These are phyloP conservation scores for Stichodactyla mertensii DNA, from an alignment of 64 coral and sea anemone genomes.

Conservation along the genomic window DNA sequence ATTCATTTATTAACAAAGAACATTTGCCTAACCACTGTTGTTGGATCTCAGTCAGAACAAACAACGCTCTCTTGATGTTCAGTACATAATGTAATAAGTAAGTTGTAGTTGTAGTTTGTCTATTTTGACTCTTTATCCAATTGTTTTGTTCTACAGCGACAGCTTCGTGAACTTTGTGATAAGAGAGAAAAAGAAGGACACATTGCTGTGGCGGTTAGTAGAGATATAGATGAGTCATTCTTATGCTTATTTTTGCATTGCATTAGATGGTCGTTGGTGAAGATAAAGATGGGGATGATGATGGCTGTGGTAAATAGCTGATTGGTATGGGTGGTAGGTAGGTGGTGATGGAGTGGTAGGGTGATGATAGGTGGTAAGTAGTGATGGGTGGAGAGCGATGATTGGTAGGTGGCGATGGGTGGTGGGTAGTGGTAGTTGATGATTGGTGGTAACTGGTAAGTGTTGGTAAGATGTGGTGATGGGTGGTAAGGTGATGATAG, in stretches of 20 bases:
- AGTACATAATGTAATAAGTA: neutral
- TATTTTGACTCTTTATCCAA: neutral
- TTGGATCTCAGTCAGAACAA: neutral
- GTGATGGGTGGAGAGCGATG: too few relatives aligned
- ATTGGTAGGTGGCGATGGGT: neutral
- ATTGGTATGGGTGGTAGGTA: too few relatives aligned
- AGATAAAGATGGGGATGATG: neutral
- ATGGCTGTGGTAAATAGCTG: neutral
- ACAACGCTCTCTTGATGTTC: neutral
- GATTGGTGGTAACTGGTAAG: neutral
- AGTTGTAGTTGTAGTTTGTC: neutral
- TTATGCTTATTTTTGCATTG: too few relatives aligned
- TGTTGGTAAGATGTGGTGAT: neutral
- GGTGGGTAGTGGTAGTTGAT: neutral
- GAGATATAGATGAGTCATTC: too few relatives aligned
- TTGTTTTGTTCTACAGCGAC: constrained; percentile 21
- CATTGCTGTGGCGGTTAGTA: constrained; percentile 63
- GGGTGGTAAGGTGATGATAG: too few relatives aligned
- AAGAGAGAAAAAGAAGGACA: constrained; percentile 49
- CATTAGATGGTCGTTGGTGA: too few relatives aligned
- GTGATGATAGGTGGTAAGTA: too few relatives aligned
- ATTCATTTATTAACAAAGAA: neutral
- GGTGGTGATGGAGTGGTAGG: too few relatives aligned
- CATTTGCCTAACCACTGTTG: neutral
- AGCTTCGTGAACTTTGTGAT: constrained; percentile 77